A percentile compares a stretch with the other conserved stretches of the same genome.
phyloP scores from a whole-genome alignment of 2,888 invertebrate genomes.

The Heliconius ismenius region DNA sequence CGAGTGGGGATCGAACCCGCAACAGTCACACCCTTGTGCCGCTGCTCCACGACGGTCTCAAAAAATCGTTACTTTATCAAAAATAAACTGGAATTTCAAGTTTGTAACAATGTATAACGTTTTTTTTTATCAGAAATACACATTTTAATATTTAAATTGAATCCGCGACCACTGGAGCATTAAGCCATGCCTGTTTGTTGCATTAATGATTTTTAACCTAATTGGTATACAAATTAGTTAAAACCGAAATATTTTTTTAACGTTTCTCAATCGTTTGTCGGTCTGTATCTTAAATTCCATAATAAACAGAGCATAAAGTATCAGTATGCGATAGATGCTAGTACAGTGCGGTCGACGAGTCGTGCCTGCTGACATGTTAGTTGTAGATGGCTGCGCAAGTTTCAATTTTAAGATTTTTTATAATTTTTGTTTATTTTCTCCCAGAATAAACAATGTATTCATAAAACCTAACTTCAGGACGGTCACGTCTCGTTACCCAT shows the following conservation, averaged over 20 bases:
- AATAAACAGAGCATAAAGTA: conserved; percentile 38
- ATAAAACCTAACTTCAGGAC: no score
- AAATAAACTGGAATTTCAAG: not conserved
- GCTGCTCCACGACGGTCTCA: no score
- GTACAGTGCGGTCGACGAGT: not conserved
- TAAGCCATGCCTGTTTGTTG: not conserved
- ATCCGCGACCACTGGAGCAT: not conserved
- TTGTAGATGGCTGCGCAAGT: no score
- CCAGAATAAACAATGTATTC: no score
- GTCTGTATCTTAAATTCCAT: conserved; percentile 27
- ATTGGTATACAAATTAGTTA: not conserved
- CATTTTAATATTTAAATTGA: not conserved
- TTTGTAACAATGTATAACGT: not conserved
- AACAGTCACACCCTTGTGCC: no score
- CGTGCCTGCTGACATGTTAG: no score
- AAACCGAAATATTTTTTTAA: conserved; percentile 3
- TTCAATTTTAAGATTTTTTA: no score
- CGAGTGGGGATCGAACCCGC: no score
- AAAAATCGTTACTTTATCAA: no score
- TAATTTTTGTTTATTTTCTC: no score
- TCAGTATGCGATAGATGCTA: conserved; percentile 35
- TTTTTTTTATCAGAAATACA: not conserved
- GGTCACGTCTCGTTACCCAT: no score
- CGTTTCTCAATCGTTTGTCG: conserved; percentile 25
- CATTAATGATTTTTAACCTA: not conserved